These are phyloP conservation scores for Corythornis madagascariensis DNA, from an alignment of 2,113 vertebrate genomes.

Conservation along the genomic window DNA sequence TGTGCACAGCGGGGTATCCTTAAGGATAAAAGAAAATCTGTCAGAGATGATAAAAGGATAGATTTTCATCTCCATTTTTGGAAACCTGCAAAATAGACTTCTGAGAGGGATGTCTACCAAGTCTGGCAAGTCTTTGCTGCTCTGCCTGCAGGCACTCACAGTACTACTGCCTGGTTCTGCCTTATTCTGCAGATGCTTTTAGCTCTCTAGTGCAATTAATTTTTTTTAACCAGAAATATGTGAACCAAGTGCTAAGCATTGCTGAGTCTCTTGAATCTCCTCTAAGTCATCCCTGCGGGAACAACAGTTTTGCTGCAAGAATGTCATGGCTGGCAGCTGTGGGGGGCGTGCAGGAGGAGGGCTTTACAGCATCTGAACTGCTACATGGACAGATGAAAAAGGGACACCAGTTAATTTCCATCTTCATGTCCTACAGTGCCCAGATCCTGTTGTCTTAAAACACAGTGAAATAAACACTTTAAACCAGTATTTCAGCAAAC, in stretches of 20 bases:
- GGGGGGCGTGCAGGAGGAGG: background rate
- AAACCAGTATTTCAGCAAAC: background rate
- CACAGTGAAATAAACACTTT: background rate
- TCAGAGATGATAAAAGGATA: background rate
- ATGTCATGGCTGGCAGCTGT: rapidly evolving
- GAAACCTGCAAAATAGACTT: background rate
- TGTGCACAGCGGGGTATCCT: background rate
- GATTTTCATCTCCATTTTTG: background rate
- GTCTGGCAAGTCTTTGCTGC: background rate
- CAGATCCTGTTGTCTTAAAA: background rate
- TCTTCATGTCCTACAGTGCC: background rate
- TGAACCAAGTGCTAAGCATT: background rate
- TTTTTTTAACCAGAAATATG: background rate
- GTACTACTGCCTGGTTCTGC: background rate
- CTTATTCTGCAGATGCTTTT: background rate
- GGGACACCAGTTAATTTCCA: background rate
- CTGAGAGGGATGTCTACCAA: background rate
- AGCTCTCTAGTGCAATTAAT: background rate
- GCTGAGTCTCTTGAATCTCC: background rate
- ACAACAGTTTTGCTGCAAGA: background rate
- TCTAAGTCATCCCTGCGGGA: background rate
- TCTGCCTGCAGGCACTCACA: background rate
- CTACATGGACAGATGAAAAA: rapidly evolving
- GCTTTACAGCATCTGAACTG: background rate
- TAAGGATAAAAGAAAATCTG: background rate